A percentile compares a stretch with the other conserved stretches of the same genome.
These are phyloP conservation scores for Micrastur ruficollis DNA, from an alignment of 2,797 vertebrate species.

Conservation along the genomic window DNA sequence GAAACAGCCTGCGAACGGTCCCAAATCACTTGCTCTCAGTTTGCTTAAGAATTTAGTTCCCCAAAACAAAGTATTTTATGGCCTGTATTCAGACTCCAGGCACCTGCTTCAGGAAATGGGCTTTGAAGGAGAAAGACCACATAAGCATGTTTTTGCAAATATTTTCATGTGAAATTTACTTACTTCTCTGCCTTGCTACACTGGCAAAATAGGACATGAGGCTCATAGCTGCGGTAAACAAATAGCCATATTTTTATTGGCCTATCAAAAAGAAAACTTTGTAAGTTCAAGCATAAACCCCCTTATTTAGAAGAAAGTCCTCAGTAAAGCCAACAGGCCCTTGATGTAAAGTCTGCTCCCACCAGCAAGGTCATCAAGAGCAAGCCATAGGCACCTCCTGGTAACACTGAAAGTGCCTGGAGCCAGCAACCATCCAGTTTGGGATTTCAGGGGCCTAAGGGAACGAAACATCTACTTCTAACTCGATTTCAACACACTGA, in stretches of 20 bases:
- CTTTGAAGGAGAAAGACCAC: not conserved
- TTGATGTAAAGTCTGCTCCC: not conserved
- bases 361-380: not conserved
- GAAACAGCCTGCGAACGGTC: not conserved
- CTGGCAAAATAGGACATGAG: not conserved
- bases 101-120: not conserved
- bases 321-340: not conserved
- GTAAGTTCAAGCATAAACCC: not conserved
- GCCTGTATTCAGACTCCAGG: not conserved
- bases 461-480: not conserved
- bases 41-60: not conserved
- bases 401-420: not conserved
- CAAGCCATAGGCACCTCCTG: not conserved
- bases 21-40: not conserved
- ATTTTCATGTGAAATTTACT: not conserved
- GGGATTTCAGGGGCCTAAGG: not conserved
- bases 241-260: not conserved
- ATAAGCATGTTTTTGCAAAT: not conserved
- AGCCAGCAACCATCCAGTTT: not conserved
- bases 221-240: not conserved
- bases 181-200: not conserved
- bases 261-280: not conserved
- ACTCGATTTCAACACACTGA: not conserved
- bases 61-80: not conserved
- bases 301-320: not conserved